phyloP scores from a whole-genome alignment of 2,888 invertebrate species.

The Taphrorychus bicolor region DNA sequence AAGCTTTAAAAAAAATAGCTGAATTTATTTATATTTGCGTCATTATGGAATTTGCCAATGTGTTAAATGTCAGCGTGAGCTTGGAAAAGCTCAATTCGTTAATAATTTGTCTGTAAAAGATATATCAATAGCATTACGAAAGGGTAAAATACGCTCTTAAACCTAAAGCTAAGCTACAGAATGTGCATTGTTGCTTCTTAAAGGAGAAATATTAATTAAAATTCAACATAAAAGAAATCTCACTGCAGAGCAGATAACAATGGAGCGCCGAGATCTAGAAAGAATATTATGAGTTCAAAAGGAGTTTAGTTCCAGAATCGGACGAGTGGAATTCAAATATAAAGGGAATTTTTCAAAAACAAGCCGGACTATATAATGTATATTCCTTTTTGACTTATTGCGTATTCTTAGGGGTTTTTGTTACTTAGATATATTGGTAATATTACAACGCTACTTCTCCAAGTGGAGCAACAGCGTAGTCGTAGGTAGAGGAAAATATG shows the following conservation, averaged over 20 bases:
- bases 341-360: neutral
- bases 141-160: neutral
- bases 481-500: neutral
- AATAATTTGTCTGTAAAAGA: too few relatives aligned
- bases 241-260: neutral
- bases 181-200: neutral
- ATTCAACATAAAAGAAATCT: neutral
- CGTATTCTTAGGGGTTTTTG: too few relatives aligned
- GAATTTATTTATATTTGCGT: too few relatives aligned
- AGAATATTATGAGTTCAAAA: conserved; percentile 3
- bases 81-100: too few relatives aligned
- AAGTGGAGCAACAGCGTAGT: neutral
- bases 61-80: too few relatives aligned
- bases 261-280: neutral
- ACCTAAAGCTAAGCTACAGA: neutral
- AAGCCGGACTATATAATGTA: too few relatives aligned
- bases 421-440: too few relatives aligned
- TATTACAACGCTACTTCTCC: neutral
- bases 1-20: too few relatives aligned
- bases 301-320: neutral
- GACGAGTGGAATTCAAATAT: neutral
- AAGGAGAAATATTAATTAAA: neutral
- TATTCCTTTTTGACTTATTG: too few relatives aligned
- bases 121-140: neutral
- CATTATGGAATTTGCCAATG: too few relatives aligned